Evolutionary conservation across 2,113 vertebrate genomes (phyloP).

Genomic region (Labrus mixtus): DNA sequence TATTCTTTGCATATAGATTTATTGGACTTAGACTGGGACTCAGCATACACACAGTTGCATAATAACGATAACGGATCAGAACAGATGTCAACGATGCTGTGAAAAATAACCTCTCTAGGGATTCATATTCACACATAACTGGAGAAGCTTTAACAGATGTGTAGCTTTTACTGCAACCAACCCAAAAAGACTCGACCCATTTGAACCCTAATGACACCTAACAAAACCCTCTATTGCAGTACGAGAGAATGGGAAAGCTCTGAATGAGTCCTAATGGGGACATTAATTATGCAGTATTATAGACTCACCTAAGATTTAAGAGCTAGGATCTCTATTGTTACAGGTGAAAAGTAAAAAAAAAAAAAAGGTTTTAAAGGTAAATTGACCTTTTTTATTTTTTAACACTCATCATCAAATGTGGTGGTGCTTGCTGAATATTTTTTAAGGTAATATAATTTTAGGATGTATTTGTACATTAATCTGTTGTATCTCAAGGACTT

Average conservation of each 20-base stretch:
- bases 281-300: constrained; percentile 22
- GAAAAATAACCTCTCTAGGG: too few species aligned
- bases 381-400: not conserved
- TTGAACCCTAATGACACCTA: constrained; percentile 10
- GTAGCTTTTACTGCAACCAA: not conserved
- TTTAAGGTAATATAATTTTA: too few species aligned
- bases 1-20: constrained; percentile 2
- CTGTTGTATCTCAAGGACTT: not conserved
- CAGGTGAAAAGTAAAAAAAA: not conserved
- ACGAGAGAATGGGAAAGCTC: constrained; percentile 20
- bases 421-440: too few species aligned
- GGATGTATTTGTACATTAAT: not conserved
- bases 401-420: not conserved
- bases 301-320: constrained; percentile 23
- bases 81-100: too few species aligned
- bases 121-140: too few species aligned
- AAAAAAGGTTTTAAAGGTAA: not conserved
- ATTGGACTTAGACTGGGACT: not conserved
- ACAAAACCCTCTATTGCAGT: constrained; percentile 8
- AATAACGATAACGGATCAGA: not conserved
- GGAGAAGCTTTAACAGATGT: too few species aligned
- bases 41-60: constrained; percentile 1
- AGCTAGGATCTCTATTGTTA: not conserved
- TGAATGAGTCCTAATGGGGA: constrained; percentile 37
- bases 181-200: not conserved